Percentiles rank a stretch among this genome's conserved stretches.
Evolutionary conservation across 1,140 invertebrate species (phyloP).

Genomic region (Latrodectus geometricus): DNA sequence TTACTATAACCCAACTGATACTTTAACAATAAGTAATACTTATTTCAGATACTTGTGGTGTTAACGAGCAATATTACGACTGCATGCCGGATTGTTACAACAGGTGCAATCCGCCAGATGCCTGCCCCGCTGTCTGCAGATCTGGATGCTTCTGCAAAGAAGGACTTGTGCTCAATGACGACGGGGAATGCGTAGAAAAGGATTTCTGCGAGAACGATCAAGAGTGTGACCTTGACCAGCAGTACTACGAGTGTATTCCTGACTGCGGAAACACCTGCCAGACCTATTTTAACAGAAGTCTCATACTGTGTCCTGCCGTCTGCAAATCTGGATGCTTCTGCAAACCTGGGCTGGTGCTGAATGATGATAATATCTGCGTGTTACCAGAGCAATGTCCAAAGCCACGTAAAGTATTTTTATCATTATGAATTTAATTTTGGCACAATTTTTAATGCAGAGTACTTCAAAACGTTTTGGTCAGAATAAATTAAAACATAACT

Average conservation of each 20-base stretch:
- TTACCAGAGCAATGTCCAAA: background rate
- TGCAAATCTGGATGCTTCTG: constrained; percentile 47
- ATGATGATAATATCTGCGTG: constrained; percentile 11
- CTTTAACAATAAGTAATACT: too few species aligned
- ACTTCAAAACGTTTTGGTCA: too few species aligned
- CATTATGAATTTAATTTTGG: too few species aligned
- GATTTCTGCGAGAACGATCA: background rate
- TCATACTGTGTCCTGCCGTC: background rate
- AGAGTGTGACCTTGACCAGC: background rate
- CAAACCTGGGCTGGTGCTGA: constrained; percentile 11
- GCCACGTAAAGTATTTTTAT: background rate
- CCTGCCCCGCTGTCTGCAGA: background rate
- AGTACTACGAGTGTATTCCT: constrained; percentile 3
- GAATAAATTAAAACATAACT: too few species aligned
- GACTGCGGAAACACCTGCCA: constrained; percentile 9
- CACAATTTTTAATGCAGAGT: too few species aligned
- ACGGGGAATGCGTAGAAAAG: background rate
- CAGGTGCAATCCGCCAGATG: background rate
- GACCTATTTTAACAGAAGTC: background rate
- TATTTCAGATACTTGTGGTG: too few species aligned
- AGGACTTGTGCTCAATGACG: background rate
- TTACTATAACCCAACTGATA: too few species aligned
- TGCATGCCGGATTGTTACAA: background rate
- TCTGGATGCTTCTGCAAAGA: background rate
- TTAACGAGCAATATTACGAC: background rate